Evolutionary conservation across 2,888 invertebrate genomes (phyloP).

Genomic region (Phalangium opilio): DNA sequence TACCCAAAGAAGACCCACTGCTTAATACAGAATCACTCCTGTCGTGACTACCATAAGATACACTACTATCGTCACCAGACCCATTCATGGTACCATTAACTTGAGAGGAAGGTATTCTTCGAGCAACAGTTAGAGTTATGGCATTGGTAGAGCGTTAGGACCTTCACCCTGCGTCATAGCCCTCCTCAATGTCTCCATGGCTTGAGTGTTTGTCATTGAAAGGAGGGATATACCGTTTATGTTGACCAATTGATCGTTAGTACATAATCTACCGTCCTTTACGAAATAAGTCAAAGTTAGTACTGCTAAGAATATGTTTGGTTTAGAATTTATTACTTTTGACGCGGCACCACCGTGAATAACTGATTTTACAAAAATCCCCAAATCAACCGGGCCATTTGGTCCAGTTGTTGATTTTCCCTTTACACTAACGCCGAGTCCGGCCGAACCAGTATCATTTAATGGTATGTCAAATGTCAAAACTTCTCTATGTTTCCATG

Average conservation of each 20-base stretch:
- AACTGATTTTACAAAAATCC: slow-evolving; percentile 93
- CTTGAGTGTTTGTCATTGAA: slow-evolving; percentile 77
- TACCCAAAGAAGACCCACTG: not conserved
- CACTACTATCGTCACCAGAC: not conserved
- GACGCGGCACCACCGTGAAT: slow-evolving; percentile 85
- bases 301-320: too few relatives aligned
- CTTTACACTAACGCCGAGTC: slow-evolving; percentile 92
- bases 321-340: too few relatives aligned
- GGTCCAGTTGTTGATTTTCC: slow-evolving; percentile 54
- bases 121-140: slow-evolving; percentile 74
- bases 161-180: slow-evolving; percentile 30
- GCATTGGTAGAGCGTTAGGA: slow-evolving; percentile 57
- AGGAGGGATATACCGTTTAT: slow-evolving; percentile 76
- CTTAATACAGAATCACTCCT: slow-evolving; percentile 14
- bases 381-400: slow-evolving; percentile 51
- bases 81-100: slow-evolving; percentile 8
- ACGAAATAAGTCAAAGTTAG: too few relatives aligned
- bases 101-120: slow-evolving; percentile 41
- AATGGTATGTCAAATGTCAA: slow-evolving; percentile 85
- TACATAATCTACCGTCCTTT: slow-evolving; percentile 55
- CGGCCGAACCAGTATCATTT: slow-evolving; percentile 92
- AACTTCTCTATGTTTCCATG: slow-evolving; percentile 69
- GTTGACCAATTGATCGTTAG: slow-evolving; percentile 83
- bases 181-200: slow-evolving; percentile 68
- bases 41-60: slow-evolving; percentile 6